Percentiles rank a stretch among this genome's conserved stretches.
Evolutionary conservation across 2,888 invertebrate genomes (phyloP).

Genomic region (Didymodactylos carnosus): DNA sequence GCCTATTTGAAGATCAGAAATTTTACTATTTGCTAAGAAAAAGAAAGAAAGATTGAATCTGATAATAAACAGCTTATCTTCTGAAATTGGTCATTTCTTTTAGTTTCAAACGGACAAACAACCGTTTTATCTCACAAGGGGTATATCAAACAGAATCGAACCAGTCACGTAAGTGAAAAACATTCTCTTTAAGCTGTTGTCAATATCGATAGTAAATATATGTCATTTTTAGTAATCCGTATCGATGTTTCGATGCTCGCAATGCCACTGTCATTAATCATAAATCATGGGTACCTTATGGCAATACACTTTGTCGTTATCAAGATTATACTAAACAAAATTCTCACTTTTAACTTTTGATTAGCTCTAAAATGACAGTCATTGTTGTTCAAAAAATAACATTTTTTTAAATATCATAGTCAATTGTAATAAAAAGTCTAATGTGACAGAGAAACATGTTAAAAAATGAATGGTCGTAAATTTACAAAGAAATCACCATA

Average conservation of each 20-base stretch:
- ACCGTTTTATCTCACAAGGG: not conserved
- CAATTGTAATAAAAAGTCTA: no score
- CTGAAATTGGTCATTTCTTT: not conserved
- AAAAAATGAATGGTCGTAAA: no score
- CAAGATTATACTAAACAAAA: not conserved
- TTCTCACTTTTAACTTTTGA: not conserved
- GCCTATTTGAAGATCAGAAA: not conserved
- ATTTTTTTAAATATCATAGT: no score
- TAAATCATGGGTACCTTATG: not conserved
- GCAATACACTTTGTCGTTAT: not conserved
- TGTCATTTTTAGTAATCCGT: not conserved
- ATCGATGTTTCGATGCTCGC: not conserved
- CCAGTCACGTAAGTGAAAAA: not conserved
- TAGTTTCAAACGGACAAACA: not conserved
- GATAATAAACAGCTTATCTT: no score
- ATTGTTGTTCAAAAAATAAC: no score
- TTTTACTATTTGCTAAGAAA: no score
- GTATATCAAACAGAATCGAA: not conserved
- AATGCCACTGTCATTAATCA: not conserved
- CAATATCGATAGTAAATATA: not conserved
- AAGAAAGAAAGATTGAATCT: no score
- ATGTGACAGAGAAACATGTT: no score
- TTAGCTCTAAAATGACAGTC: no score
- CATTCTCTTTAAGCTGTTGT: no score
- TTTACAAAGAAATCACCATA: no score